Percentiles rank a stretch among this genome's conserved stretches.
phyloP scores from a whole-genome alignment of 2,113 vertebrate genomes.

The Chiloscyllium plagiosum region DNA sequence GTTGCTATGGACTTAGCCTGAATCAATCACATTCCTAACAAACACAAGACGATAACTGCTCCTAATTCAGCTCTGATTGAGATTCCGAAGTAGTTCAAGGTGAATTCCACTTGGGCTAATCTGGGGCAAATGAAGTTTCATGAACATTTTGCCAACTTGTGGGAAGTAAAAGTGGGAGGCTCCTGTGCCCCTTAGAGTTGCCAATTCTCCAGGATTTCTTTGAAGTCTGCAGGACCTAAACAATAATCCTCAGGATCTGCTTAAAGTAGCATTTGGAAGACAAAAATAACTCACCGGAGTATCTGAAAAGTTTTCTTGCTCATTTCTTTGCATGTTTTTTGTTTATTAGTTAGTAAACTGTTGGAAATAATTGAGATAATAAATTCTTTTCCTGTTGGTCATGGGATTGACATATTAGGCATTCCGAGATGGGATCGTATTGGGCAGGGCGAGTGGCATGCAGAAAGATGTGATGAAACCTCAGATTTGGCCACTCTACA shows the following conservation, averaged over 20 bases:
- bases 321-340: background rate
- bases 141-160: background rate
- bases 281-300: background rate
- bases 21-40: background rate
- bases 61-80: background rate
- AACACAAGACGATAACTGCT: background rate
- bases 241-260: background rate
- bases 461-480: background rate
- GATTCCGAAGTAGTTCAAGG: background rate
- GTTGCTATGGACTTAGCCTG: background rate
- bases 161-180: background rate
- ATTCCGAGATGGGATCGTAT: background rate
- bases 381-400: background rate
- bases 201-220: background rate
- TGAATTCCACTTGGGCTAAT: background rate
- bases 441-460: background rate
- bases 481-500: background rate
- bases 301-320: background rate
- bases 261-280: background rate
- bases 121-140: background rate
- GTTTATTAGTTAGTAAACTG: background rate
- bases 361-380: background rate
- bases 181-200: background rate
- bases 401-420: background rate
- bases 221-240: background rate